Evolutionary conservation across 2,797 vertebrate genomes (phyloP).

Genomic region (Mus caroli): DNA sequence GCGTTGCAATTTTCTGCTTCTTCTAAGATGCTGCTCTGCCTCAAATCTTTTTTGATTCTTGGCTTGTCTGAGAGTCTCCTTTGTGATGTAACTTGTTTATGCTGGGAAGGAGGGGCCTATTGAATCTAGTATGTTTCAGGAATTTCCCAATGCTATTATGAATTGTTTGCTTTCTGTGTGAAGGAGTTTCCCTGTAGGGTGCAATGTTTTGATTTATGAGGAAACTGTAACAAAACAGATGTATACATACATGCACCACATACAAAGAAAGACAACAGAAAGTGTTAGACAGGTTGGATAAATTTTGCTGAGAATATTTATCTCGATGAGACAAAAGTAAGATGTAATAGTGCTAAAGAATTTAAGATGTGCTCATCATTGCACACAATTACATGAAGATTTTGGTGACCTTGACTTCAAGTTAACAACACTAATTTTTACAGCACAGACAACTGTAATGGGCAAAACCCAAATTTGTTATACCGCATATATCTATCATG

Average conservation of each 20-base stretch:
- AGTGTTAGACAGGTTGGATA: background rate
- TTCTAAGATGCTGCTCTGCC: background rate
- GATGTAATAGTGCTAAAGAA: background rate
- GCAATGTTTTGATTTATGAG: background rate
- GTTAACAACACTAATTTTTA: background rate
- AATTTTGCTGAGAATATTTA: background rate
- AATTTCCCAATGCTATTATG: background rate
- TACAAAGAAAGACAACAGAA: background rate
- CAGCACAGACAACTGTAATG: background rate
- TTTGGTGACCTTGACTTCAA: background rate
- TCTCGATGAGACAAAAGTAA: background rate
- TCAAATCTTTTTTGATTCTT: background rate
- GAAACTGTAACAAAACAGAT: background rate
- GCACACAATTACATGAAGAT: rapidly evolving
- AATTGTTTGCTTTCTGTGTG: background rate
- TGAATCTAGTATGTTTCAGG: background rate
- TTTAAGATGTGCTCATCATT: background rate
- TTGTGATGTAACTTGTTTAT: background rate
- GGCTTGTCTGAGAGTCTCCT: background rate
- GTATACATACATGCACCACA: background rate
- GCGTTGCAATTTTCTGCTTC: background rate
- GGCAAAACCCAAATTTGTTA: background rate
- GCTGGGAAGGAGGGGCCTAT: background rate
- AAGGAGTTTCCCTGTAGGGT: background rate
- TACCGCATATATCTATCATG: background rate